These are phyloP conservation scores for Lottia gigantea DNA, from an alignment of 2,888 invertebrate species.

Conservation along the genomic window DNA sequence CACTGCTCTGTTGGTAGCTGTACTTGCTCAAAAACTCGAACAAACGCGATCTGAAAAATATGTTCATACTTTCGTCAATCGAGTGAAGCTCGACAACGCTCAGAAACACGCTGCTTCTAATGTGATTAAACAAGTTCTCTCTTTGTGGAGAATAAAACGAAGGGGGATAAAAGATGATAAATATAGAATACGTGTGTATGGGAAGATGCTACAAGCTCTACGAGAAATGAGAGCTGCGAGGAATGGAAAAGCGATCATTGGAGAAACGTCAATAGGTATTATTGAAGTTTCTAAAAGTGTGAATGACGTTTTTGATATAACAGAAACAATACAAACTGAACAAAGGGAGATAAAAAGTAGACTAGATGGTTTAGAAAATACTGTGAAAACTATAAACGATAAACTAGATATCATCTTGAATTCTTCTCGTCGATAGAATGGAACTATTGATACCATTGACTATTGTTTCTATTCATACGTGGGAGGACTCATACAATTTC, in stretches of 20 bases:
- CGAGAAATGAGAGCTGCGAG: conserved; percentile 51
- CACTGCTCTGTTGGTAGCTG: conserved; percentile 55
- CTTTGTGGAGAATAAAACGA: conserved; percentile 47
- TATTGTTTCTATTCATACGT: too few relatives aligned
- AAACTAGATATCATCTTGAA: conserved; percentile 39
- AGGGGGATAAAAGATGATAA: conserved; percentile 27
- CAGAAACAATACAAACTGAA: conserved; percentile 41
- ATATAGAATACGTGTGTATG: conserved; percentile 37
- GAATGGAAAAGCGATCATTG: conserved; percentile 45
- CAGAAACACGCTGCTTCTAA: conserved; percentile 54
- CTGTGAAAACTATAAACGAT: conserved; percentile 37
- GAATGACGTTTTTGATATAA: conserved; percentile 43
- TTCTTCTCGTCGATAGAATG: conserved; percentile 5
- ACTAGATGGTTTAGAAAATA: conserved; percentile 40
- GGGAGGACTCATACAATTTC: too few relatives aligned
- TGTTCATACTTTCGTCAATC: conserved; percentile 56
- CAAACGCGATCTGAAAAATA: conserved; percentile 57
- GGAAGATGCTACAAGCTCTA: conserved; percentile 46
- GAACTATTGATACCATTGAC: too few relatives aligned
- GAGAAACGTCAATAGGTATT: conserved; percentile 50
- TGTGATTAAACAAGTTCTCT: conserved; percentile 53
- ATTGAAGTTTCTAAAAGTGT: conserved; percentile 49
- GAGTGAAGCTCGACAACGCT: conserved; percentile 51
- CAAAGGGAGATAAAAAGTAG: conserved; percentile 39
- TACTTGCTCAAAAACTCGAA: conserved; percentile 55